phyloP scores from a whole-genome alignment of 2,113 vertebrate genomes.

The Falco punctatus region DNA sequence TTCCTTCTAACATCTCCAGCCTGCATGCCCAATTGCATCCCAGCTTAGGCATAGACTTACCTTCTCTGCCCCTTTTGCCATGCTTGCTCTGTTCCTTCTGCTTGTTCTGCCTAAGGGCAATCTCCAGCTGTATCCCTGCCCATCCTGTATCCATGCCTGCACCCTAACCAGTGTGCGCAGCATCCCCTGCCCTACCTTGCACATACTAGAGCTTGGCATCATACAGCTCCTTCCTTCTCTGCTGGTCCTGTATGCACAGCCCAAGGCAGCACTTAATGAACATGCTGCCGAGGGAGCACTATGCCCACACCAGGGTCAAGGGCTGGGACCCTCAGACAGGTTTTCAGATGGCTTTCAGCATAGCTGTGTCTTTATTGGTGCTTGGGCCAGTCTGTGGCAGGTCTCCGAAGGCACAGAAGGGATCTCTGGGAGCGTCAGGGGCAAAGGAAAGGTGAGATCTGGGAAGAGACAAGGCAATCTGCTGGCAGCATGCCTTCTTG shows the following conservation, averaged over 20 bases:
- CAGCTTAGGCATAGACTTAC: background rate
- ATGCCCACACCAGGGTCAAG: background rate
- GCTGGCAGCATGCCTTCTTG: background rate
- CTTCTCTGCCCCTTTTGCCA: background rate
- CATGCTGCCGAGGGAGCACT: accelerated
- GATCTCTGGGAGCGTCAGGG: background rate
- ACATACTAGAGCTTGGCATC: background rate
- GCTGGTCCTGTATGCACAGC: background rate
- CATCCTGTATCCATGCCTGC: too few species aligned
- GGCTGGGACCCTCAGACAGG: background rate
- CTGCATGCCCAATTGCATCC: background rate
- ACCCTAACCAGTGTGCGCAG: background rate
- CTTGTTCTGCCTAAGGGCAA: background rate
- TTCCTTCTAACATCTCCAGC: background rate
- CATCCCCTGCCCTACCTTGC: background rate
- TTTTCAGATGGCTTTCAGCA: too few species aligned
- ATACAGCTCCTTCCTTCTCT: background rate
- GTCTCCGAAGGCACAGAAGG: background rate
- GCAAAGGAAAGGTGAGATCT: background rate
- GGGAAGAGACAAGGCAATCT: background rate
- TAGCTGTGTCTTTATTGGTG: too few species aligned
- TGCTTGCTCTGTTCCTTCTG: background rate
- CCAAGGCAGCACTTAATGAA: background rate
- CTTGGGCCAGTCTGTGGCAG: background rate
- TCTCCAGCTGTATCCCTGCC: background rate